Evolutionary conservation across 1,140 invertebrate genomes (phyloP), one percentile per base, ranked within the genome.

Genomic region (Saccostrea cuccullata): DNA sequence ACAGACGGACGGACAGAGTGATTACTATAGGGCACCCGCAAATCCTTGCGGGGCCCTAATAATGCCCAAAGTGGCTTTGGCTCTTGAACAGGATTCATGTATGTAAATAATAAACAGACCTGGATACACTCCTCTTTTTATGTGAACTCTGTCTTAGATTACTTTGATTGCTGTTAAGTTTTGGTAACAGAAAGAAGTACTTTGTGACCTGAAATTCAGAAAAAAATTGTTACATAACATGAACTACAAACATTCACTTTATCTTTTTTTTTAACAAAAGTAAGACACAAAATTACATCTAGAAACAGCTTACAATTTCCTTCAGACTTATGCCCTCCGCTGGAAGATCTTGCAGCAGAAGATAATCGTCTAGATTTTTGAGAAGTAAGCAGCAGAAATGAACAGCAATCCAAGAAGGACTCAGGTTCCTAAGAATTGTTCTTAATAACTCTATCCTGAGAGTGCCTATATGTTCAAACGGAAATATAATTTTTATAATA

Each of bases 111-210:
- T 26, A 36, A 73, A 26, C 70, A 26, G 36, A 73, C 70, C 70
- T 73, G 23, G 13, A 26, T 26, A 9, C 23, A 26, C n/a, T 26
- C 30, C 12, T 73, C 26, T 73, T 73, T 30, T 26, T 23, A 23
- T 73, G 70, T 12, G 30, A 13, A 23, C 70, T 73, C 70, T 73
- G 70, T 5, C 11, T n/a, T 15, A 30, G 4, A 13, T 36, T 73
- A 73, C 70, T 73, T 15, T 73, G 70, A 9, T 26, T 70, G 20
- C 60, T 67, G 55, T 47, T 36, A 23, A 89, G n/a, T 15, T 83
- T 86, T 20, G 90, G 90, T 55, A 91, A 77, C 17, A 91, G 83
- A 86, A 87, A 91, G 26, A 91, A 88, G 58, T 87, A 91, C 86
- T 89, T 87, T 56, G 90, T 60, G 36, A 91, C 89, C 90, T 91